Evolutionary conservation across 1,140 invertebrate genomes (phyloP).

Genomic region (Leptinotarsa lineolata): DNA sequence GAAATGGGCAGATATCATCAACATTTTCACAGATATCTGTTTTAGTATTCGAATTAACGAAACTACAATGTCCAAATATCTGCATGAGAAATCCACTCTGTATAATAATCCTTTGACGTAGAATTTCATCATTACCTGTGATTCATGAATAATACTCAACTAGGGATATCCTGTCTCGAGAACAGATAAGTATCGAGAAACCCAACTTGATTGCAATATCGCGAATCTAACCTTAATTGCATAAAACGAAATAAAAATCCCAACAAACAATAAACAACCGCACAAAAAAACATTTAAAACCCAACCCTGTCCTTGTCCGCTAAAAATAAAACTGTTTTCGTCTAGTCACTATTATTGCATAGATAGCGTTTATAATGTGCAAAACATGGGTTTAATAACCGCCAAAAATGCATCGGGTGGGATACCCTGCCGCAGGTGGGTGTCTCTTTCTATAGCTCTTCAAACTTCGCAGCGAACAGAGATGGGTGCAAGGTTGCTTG

Average conservation of each 20-base stretch:
- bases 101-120: not conserved
- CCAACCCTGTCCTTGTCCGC: slow-evolving; percentile 21
- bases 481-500: not conserved
- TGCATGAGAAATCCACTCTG: not conserved
- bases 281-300: slow-evolving; percentile 18
- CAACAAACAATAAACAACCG: not conserved
- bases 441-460: not conserved
- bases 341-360: slow-evolving; percentile 36
- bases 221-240: not conserved
- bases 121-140: not conserved
- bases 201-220: not conserved
- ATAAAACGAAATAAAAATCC: not conserved
- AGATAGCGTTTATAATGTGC: slow-evolving; percentile 34
- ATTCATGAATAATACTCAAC: not conserved
- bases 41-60: no score
- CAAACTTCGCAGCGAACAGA: not conserved
- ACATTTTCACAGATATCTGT: no score
- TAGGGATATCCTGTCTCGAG: slow-evolving; percentile 2
- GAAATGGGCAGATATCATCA: no score
- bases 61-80: no score
- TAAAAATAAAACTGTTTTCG: slow-evolving; percentile 33
- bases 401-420: slow-evolving; percentile 38
- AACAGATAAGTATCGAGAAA: slow-evolving; percentile 2
- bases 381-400: slow-evolving; percentile 34
- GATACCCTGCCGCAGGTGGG: not conserved